Base-by-base conservation (phyloP, 2,888 invertebrate genomes). In the Tromatobia lineatoria region DNA sequence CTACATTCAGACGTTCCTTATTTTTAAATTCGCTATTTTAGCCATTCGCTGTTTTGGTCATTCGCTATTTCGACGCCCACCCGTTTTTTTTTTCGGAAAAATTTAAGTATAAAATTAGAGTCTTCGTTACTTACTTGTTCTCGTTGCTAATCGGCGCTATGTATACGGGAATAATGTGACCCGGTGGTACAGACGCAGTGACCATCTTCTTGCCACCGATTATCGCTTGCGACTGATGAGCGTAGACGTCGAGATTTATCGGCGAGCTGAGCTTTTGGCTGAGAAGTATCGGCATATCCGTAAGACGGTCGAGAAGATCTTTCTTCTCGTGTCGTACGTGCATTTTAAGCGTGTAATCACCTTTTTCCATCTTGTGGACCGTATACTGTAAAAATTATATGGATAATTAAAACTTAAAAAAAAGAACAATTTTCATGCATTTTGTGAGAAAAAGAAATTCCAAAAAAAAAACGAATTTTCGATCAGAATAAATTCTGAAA, bases 271-370 rank as follows among this genome's bases (percentile, higher is more conserved):
- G 94, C 90, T 98, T 98, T 93, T 97, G 97, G 88, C 96, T 95
- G 18, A 98, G 93, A 54, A 97, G 93, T 85, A 99, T 93, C 0
- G 96, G 96, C 89, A 97, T 94, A 83, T 99, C 99, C 38, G 96
- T 96, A 73, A 99, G 94, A 94, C 97, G 97, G 89, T 99, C 99
- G 83, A 99, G 95, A 75, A 97, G 94, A 38, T 97, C 96, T 86
- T 96, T 96, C 92, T 96, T 97, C 90, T 99, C 99, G 93, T 99
- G 99, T 0, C 99, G 96, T 13, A 99, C 95, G 93, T 98, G 98
- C 90, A 99, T 94, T 59, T 97, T 96, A 10, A 99, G 94, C 0
- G 96, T 96, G 94, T 99, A 99, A 87, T 99, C 99, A 23, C 99
- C 99, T 93, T 99, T 99, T 87, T 99, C 99, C 87, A 99, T 94